A percentile compares a stretch with the other conserved stretches of the same genome.
phyloP scores from a whole-genome alignment of 2,113 vertebrate genomes.

The Apodemus sylvaticus region DNA sequence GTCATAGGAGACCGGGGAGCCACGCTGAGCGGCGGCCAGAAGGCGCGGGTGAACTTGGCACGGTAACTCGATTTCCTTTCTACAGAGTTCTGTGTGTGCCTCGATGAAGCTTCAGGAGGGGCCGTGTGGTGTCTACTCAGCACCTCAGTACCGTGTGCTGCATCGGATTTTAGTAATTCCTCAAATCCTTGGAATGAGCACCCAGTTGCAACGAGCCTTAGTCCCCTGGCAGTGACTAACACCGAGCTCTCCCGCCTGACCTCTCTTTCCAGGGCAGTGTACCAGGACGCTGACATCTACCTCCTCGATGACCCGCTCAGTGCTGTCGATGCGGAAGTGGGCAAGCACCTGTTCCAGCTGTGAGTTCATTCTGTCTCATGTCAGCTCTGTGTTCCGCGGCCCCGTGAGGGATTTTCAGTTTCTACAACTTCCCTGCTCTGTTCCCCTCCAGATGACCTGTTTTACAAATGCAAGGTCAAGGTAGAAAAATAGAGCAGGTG shows the following conservation, averaged over 20 bases:
- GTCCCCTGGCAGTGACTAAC: background rate
- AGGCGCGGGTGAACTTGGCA: conserved; percentile 94
- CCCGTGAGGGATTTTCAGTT: background rate
- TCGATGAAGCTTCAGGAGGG: fast-evolving
- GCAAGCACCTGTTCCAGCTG: conserved; percentile 95
- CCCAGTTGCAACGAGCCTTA: fast-evolving
- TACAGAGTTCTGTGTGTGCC: fast-evolving
- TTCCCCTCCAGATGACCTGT: background rate
- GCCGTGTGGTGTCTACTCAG: fast-evolving
- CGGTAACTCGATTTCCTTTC: conserved; percentile 85
- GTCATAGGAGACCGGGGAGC: conserved; percentile 94
- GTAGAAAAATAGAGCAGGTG: background rate
- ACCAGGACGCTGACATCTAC: conserved; percentile 97
- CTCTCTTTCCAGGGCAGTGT: conserved; percentile 90
- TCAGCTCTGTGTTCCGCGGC: background rate
- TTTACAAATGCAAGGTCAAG: background rate
- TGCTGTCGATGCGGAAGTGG: conserved; percentile 96
- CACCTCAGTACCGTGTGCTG: fast-evolving
- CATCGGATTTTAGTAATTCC: fast-evolving
- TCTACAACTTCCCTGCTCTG: background rate
- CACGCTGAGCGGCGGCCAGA: conserved; percentile 97
- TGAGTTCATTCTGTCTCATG: conserved; percentile 81
- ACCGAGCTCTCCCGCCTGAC: fast-evolving
- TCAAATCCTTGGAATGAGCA: fast-evolving
- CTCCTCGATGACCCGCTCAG: conserved; percentile 96